Conservation (phyloP, 2,888 invertebrate species). For the Gastrophysa polygoni region DNA sequence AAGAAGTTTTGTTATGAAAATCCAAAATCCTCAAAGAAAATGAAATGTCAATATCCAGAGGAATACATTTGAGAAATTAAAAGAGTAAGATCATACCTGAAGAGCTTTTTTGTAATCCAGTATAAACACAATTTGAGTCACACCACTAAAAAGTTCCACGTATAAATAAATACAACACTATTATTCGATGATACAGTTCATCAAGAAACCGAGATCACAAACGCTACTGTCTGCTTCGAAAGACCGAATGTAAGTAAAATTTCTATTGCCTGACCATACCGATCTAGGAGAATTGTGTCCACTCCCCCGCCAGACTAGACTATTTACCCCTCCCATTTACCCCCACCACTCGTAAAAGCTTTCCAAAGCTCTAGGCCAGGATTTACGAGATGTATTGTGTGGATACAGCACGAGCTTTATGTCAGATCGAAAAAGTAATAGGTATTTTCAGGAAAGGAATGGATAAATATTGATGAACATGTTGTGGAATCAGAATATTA, state of each 20-base stretch:
- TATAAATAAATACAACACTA: not conserved
- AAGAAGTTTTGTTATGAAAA: too few relatives aligned
- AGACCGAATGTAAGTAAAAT: conserved; percentile 13
- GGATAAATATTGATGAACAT: conserved; percentile 20
- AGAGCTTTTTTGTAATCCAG: conserved; percentile 2
- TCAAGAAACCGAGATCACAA: not conserved
- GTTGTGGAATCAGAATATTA: too few relatives aligned
- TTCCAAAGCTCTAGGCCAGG: conserved; percentile 39
- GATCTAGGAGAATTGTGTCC: conserved; percentile 44
- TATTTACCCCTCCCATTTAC: conserved; percentile 37
- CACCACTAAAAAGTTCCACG: not conserved
- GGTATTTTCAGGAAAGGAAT: conserved; percentile 39
- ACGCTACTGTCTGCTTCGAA: conserved; percentile 4
- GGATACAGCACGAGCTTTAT: conserved; percentile 39
- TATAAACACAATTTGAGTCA: not conserved
- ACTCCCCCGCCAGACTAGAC: conserved; percentile 42
- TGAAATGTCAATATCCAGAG: not conserved
- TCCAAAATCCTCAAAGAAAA: too few relatives aligned
- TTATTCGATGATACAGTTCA: conserved; percentile 10
- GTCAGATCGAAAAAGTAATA: conserved; percentile 44
- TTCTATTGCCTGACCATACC: conserved; percentile 39
- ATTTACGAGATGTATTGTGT: conserved; percentile 35
- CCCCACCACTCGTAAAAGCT: conserved; percentile 38
- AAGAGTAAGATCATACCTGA: conserved; percentile 3
- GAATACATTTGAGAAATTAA: not conserved